phyloP scores from a whole-genome alignment of 1,140 invertebrate genomes.

The Vanessa atalanta region DNA sequence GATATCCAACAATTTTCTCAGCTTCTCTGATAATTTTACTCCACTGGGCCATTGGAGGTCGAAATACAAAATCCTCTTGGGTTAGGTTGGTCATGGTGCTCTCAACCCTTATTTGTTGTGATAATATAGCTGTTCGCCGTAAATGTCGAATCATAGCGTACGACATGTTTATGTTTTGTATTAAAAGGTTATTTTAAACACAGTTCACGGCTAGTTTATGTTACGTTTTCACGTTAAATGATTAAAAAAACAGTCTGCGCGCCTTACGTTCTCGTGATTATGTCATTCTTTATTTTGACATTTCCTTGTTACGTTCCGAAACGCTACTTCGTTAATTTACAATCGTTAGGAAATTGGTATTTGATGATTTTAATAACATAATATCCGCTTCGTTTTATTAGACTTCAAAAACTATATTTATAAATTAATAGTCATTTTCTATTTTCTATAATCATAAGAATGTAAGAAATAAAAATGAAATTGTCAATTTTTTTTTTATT shows the following conservation, averaged over 20 bases:
- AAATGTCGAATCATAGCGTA: slow-evolving; percentile 66
- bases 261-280: slow-evolving; percentile 47
- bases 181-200: slow-evolving; percentile 29
- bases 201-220: slow-evolving; percentile 39
- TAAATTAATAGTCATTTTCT: too few species aligned
- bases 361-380: too few species aligned
- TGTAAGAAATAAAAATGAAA: too few species aligned
- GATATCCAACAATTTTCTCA: slow-evolving; percentile 95
- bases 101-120: slow-evolving; percentile 59
- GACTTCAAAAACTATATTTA: too few species aligned
- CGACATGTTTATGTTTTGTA: slow-evolving; percentile 51
- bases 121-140: slow-evolving; percentile 56
- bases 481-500: too few species aligned
- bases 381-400: too few species aligned
- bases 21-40: slow-evolving; percentile 86
- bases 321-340: not conserved
- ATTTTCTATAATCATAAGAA: too few species aligned
- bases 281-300: slow-evolving; percentile 61
- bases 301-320: slow-evolving; percentile 40
- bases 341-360: too few species aligned
- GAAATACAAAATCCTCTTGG: slow-evolving; percentile 69
- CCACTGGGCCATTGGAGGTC: slow-evolving; percentile 70
- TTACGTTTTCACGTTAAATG: slow-evolving; percentile 40
- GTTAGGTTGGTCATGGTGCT: slow-evolving; percentile 70
- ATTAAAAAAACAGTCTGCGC: slow-evolving; percentile 37